Evolutionary conservation across 37 sponge, comb jelly and placozoan genomes (phyloP).

Genomic region (Aphrocallistes beatrix): DNA sequence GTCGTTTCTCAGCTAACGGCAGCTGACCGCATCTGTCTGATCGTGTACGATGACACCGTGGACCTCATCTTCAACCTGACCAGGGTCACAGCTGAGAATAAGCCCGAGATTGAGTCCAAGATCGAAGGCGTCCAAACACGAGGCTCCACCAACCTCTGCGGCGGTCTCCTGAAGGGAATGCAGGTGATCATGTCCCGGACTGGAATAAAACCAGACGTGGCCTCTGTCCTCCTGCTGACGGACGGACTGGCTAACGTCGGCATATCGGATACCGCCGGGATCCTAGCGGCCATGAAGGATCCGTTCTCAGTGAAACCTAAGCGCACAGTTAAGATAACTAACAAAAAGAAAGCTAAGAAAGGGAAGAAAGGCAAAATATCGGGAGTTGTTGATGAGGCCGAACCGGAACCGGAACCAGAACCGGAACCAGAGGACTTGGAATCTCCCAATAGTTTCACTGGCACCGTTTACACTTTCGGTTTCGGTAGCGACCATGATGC

Average conservation of each 20-base stretch:
- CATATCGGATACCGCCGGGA: conserved; percentile 32
- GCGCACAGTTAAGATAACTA: neutral
- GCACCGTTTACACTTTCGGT: conserved; percentile 82
- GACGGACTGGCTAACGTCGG: conserved; percentile 77
- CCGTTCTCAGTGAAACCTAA: neutral
- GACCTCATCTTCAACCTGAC: conserved; percentile 41
- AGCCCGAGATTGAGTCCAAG: conserved; percentile 30
- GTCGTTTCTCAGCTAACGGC: conserved; percentile 80
- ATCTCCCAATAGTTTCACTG: conserved; percentile 36
- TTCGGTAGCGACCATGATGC: conserved; percentile 77
- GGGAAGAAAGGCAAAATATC: neutral
- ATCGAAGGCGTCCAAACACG: conserved; percentile 42
- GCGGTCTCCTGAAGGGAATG: conserved; percentile 67
- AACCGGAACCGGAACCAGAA: neutral
- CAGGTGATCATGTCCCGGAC: conserved; percentile 30
- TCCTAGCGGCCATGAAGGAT: conserved; percentile 51
- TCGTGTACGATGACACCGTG: conserved; percentile 58
- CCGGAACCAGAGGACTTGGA: neutral
- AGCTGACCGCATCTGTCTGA: conserved; percentile 56
- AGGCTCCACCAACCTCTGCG: conserved; percentile 66
- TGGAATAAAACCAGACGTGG: conserved; percentile 49
- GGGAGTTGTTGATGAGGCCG: neutral
- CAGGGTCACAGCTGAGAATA: conserved; percentile 44
- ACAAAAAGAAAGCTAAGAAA: neutral
- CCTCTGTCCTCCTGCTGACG: conserved; percentile 76